phyloP scores from a whole-genome alignment of 2,113 vertebrate species.

The Paramormyrops kingsleyae region DNA sequence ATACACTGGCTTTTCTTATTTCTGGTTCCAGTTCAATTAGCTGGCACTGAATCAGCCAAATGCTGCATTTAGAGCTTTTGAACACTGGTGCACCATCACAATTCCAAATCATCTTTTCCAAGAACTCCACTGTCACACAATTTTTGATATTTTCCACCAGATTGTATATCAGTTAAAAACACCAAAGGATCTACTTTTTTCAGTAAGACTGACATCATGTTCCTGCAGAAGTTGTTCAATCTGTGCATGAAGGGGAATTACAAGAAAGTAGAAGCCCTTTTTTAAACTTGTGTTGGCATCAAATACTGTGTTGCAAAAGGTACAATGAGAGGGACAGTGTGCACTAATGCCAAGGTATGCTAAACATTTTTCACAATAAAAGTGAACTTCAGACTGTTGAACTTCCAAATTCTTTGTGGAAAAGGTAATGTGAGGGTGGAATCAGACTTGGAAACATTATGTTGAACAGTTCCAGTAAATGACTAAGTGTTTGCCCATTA shows the following conservation, averaged over 20 bases:
- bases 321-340: not conserved
- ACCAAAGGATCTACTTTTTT: no score
- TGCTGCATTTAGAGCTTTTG: slow-evolving; percentile 21
- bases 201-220: no score
- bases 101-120: slow-evolving; percentile 24
- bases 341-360: not conserved
- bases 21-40: slow-evolving; percentile 19
- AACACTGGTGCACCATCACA: slow-evolving; percentile 33
- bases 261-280: no score
- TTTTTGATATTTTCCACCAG: slow-evolving; percentile 11
- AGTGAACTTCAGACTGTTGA: not conserved
- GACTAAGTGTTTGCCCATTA: not conserved
- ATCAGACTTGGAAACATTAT: no score
- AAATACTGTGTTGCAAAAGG: no score
- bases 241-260: no score
- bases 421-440: no score
- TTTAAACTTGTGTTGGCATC: no score
- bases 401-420: no score
- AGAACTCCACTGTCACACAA: not conserved
- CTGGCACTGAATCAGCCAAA: slow-evolving; percentile 25
- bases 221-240: no score
- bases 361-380: not conserved
- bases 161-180: slow-evolving; percentile 13
- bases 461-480: no score
- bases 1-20: not conserved